Base-by-base conservation (phyloP, 2,888 invertebrate species). In the Agrenia bidenticulata region DNA sequence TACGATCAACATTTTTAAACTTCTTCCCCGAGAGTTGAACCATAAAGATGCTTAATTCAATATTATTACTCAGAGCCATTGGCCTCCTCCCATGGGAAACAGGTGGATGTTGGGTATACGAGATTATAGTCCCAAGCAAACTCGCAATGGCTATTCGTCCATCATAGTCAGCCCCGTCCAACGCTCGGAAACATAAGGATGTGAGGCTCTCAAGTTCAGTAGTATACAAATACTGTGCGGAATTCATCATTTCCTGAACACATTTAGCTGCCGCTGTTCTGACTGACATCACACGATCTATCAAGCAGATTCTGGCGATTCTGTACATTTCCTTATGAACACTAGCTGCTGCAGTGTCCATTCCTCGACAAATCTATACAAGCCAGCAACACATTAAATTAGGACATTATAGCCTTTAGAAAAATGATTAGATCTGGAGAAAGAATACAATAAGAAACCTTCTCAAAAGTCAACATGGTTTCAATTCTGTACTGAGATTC, bases 401-500 rank as follows among this genome's bases (percentile, higher is more conserved):
- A n/a, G n/a, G n/a, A n/a, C n/a, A n/a, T n/a, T n/a, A n/a, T n/a
- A n/a, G n/a, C n/a, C n/a, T n/a, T n/a, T n/a, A n/a, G n/a, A n/a
- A n/a, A n/a, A n/a, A n/a, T n/a, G n/a, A n/a, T n/a, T n/a, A n/a
- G n/a, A n/a, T n/a, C n/a, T n/a, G n/a, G n/a, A n/a, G n/a, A n/a
- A n/a, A n/a, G n/a, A n/a, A n/a, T n/a, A n/a, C n/a, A n/a, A n/a
- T n/a, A n/a, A n/a, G n/a, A n/a, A 32, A 94, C 91, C 85, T 96
- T 97, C 80, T 96, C 94, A 75, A 99, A 83, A 0, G 98, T 97
- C 69, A 90, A 85, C 93, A 99, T 95, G 66, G 97, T 96, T 83
- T 99, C 98, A 75, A 94, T 90, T 73, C 98, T 85, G 0, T 92
- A 92, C 81, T 96, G 97, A 0, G 97, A 97, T 83, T 96, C 96